Percentiles rank a stretch among this genome's conserved stretches.
Evolutionary conservation across 2,797 vertebrate genomes (phyloP).

Genomic region (Poeciliopsis paucimaculata): DNA sequence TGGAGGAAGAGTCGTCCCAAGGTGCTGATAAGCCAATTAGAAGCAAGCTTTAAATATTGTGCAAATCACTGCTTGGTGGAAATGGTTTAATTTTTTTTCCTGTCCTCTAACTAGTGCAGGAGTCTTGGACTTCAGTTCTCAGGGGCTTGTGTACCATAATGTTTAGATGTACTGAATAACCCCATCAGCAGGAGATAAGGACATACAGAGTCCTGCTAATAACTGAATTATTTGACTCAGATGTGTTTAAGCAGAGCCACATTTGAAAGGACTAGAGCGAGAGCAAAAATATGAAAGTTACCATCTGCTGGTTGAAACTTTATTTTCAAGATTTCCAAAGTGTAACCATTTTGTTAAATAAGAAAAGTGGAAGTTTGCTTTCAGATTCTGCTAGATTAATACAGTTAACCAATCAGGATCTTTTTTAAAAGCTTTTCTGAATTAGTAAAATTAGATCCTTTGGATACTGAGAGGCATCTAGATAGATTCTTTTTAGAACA

Average conservation of each 20-base stretch:
- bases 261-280: not conserved
- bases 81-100: not conserved
- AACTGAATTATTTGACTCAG: no score
- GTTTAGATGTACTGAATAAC: not conserved
- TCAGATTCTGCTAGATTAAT: not conserved
- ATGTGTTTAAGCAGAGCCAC: no score
- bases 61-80: not conserved
- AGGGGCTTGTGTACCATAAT: not conserved
- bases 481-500: not conserved
- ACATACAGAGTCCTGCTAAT: no score
- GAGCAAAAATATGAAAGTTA: not conserved
- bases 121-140: not conserved
- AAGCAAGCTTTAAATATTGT: not conserved
- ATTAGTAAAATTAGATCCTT: not conserved
- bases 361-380: not conserved
- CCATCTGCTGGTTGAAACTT: not conserved
- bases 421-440: not conserved
- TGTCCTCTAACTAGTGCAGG: not conserved
- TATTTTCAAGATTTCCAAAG: not conserved
- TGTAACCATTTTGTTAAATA: not conserved
- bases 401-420: not conserved
- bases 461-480: not conserved
- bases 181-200: not conserved
- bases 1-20: not conserved
- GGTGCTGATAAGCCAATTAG: not conserved